A percentile compares a stretch with the other conserved stretches of the same genome.
These are phyloP conservation scores for Elymnias hypermnestra DNA, from an alignment of 1,140 invertebrate species.

Conservation along the genomic window DNA sequence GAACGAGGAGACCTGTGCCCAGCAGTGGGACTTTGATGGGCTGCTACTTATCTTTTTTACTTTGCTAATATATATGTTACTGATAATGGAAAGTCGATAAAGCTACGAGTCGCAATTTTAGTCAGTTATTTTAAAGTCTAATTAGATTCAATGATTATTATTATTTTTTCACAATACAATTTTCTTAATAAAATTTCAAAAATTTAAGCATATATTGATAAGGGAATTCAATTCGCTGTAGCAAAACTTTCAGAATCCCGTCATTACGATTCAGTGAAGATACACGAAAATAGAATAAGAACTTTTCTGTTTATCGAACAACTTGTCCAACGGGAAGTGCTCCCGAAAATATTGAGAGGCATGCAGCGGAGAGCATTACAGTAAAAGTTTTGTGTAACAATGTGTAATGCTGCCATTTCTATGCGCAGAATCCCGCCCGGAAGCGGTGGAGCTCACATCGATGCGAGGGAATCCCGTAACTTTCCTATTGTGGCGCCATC, in stretches of 20 bases:
- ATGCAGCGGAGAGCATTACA: conserved; percentile 57
- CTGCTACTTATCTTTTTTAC: too few species aligned
- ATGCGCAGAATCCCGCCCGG: conserved; percentile 64
- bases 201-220: too few species aligned
- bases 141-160: too few species aligned
- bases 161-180: too few species aligned
- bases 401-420: conserved; percentile 72
- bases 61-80: too few species aligned
- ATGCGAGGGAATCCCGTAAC: conserved; percentile 42
- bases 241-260: conserved; percentile 11
- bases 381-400: conserved; percentile 70
- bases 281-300: conserved; percentile 33
- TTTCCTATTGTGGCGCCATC: conserved; percentile 68
- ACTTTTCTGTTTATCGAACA: conserved; percentile 53
- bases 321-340: conserved; percentile 46
- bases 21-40: too few species aligned
- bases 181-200: too few species aligned
- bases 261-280: conserved; percentile 23
- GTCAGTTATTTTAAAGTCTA: too few species aligned
- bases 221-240: conserved; percentile 15
- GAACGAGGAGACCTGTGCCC: too few species aligned
- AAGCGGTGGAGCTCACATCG: conserved; percentile 43
- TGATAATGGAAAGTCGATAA: too few species aligned
- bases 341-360: conserved; percentile 48
- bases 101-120: too few species aligned